Evolutionary conservation across 2,797 vertebrate genomes (phyloP), one percentile per base, ranked within the genome.

Genomic region (Coilia nasus): DNA sequence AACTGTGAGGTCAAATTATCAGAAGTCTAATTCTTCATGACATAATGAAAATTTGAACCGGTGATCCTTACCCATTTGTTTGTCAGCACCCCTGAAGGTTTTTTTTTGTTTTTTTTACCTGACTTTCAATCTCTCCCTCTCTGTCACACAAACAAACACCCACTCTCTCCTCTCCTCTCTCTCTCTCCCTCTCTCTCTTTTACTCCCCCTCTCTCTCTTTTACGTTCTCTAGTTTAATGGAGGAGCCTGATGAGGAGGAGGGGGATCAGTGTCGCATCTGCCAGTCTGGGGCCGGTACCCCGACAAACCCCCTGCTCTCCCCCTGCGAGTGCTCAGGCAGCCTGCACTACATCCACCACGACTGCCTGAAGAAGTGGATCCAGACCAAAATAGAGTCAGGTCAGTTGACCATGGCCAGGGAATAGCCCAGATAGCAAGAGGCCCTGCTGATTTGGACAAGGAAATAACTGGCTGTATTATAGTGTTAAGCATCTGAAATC

Each of bases 261-360:
- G 95, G 93, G 83, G 94, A 96, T 86, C 88, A 93, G 62, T 96
- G 96, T 91, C 95, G 95, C 90, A 96, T 96, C 90, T 97, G 96
- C 92, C 95, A 96, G 90, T 92, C 94, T 89, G 93, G 94, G 28
- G 92, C 94, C 59, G 81, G 93, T 2, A 94, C 93, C 81, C 93
- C 95, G 82, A 93, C 93, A 81, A 96, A 97, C 89, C 94, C 95
- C 83, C 92, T 96, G 86, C 96, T 96, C 90, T 94, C 95, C 83
- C 96, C 96, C 9, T 96, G 96, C 89, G 96, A 95, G 80, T 97
- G 96, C 86, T 95, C 95, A 82, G 96, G 96, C 86, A 96, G 95
- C 89, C 88, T 97, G 88, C 94, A 89, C 62, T 95, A 96, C 87
- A 93, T 96, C 89, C 96, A 96, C 89, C 95, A 96, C 84, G 94